phyloP scores from a whole-genome alignment of 2,888 invertebrate species.

The Dascillus cervinus region DNA sequence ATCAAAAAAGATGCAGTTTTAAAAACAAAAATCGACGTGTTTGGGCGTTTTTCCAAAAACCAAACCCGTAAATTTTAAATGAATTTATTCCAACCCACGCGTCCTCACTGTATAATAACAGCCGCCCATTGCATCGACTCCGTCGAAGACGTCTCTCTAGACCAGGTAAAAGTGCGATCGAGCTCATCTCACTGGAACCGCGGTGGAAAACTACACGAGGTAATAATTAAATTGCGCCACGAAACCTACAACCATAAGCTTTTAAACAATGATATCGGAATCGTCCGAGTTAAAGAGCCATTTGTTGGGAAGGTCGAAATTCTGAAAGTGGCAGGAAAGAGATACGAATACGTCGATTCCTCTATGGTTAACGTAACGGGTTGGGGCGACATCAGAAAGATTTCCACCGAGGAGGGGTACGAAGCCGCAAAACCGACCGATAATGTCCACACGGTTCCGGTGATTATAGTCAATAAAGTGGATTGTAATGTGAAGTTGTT shows the following conservation, averaged over 20 bases:
- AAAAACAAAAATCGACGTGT: no score
- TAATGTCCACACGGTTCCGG: not conserved
- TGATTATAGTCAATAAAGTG: not conserved
- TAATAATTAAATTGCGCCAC: not conserved
- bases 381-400: not conserved
- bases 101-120: no score
- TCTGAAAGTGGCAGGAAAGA: not conserved
- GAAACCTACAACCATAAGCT: not conserved
- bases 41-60: no score
- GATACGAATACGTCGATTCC: not conserved
- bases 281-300: no score
- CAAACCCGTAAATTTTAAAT: no score
- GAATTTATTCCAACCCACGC: no score
- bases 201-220: slow-evolving; percentile 1
- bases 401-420: not conserved
- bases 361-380: slow-evolving; percentile 1
- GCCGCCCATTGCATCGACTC: slow-evolving; percentile 1
- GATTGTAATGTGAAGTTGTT: slow-evolving; percentile 1
- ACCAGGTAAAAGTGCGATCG: not conserved
- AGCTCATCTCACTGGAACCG: not conserved
- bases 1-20: no score
- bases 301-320: no score
- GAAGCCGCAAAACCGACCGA: not conserved
- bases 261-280: not conserved
- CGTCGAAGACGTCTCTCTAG: not conserved